Conservation (phyloP, 2,888 invertebrate genomes). For the Dendrolimus houi region DNA sequence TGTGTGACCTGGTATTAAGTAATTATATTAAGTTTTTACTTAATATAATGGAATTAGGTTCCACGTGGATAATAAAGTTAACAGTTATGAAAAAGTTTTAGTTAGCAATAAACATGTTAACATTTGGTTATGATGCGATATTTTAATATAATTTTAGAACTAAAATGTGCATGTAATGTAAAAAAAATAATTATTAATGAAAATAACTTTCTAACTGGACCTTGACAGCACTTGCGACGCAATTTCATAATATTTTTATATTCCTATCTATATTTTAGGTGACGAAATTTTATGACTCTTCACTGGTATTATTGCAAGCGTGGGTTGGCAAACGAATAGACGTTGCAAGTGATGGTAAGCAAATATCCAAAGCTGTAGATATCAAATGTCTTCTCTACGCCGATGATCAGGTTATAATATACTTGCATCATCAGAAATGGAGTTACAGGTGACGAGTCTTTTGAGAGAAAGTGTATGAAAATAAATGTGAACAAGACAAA, state of each 20-base stretch:
- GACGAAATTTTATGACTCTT: not conserved
- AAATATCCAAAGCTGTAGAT: too few species aligned
- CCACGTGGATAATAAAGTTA: not conserved
- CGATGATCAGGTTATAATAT: too few species aligned
- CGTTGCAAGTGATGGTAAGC: too few species aligned
- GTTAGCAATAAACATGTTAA: not conserved
- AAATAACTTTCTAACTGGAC: not conserved
- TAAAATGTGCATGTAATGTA: not conserved
- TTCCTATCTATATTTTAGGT: not conserved
- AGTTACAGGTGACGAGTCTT: too few species aligned
- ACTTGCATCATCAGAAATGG: too few species aligned
- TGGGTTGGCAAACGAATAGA: not conserved
- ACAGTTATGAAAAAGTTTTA: not conserved
- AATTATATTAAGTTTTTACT: too few species aligned
- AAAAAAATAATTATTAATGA: not conserved
- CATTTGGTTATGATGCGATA: too few species aligned
- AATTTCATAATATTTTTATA: not conserved
- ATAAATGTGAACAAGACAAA: too few species aligned
- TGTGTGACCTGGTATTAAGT: too few species aligned
- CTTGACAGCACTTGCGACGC: not conserved
- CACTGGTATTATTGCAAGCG: not conserved
- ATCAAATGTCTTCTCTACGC: too few species aligned
- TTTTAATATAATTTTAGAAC: too few species aligned
- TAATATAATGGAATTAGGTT: not conserved
- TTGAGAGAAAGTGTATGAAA: too few species aligned